Percentiles rank a stretch among this genome's conserved stretches.
Conservation (phyloP, 2,888 invertebrate species). For the Apodemia duryi region DNA sequence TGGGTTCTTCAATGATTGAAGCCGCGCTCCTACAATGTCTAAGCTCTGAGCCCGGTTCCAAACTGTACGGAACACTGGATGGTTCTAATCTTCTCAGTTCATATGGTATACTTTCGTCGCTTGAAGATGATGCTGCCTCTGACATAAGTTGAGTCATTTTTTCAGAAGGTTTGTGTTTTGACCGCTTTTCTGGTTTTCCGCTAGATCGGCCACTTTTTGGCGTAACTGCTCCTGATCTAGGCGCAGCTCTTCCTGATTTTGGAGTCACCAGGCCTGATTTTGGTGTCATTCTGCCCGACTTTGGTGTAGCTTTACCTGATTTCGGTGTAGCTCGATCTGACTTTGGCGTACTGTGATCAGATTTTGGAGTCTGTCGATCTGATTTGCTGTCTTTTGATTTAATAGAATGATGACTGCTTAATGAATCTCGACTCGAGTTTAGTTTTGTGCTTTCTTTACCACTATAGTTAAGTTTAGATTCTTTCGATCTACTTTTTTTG, state of each 20-base stretch:
- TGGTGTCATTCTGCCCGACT: conserved; percentile 65
- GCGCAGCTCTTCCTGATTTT: conserved; percentile 61
- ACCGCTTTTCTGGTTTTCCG: conserved; percentile 68
- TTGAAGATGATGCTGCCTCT: conserved; percentile 80
- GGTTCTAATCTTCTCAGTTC: conserved; percentile 73
- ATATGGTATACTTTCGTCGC: conserved; percentile 77
- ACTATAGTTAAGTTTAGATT: conserved; percentile 61
- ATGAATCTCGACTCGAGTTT: conserved; percentile 71
- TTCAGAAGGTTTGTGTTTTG: conserved; percentile 71
- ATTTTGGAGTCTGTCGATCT: conserved; percentile 67
- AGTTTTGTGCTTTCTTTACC: conserved; percentile 62
- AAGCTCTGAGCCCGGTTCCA: conserved; percentile 73
- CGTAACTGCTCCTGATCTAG: conserved; percentile 67
- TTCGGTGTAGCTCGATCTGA: conserved; percentile 63
- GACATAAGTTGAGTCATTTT: conserved; percentile 77
- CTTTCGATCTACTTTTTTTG: conserved; percentile 71
- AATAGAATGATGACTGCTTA: conserved; percentile 74
- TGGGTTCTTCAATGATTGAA: conserved; percentile 78
- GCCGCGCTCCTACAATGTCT: conserved; percentile 79
- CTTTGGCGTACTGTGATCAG: conserved; percentile 71
- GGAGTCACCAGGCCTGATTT: conserved; percentile 67
- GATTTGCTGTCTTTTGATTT: conserved; percentile 73
- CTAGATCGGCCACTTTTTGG: conserved; percentile 80
- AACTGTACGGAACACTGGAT: conserved; percentile 82
- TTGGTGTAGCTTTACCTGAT: conserved; percentile 70